Percentiles rank a stretch among this genome's conserved stretches.
These are phyloP conservation scores for Nothoprocta perdicaria DNA, from an alignment of 2,113 vertebrate genomes.

Conservation along the genomic window DNA sequence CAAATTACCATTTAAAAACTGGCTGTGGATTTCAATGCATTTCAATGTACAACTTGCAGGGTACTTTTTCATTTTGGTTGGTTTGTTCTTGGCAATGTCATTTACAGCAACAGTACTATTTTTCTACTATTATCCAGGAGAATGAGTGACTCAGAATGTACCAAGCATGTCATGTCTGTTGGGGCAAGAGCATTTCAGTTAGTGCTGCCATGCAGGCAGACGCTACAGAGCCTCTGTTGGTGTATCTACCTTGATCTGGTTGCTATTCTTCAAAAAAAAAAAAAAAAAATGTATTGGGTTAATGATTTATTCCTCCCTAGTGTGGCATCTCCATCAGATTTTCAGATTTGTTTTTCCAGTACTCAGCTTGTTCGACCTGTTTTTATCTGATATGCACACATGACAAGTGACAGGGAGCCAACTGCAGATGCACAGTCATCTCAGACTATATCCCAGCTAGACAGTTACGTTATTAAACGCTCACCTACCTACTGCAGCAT, in stretches of 20 bases:
- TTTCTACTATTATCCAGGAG: background rate
- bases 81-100: background rate
- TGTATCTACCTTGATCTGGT: background rate
- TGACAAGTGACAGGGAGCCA: background rate
- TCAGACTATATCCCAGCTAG: background rate
- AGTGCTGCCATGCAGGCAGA: background rate
- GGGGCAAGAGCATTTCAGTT: background rate
- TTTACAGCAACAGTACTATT: background rate
- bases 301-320: background rate
- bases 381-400: background rate
- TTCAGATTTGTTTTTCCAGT: background rate
- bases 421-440: background rate
- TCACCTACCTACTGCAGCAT: background rate
- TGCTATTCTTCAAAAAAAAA: background rate
- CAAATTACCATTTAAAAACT: background rate
- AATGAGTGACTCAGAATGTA: background rate
- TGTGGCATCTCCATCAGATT: background rate
- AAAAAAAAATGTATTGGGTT: background rate
- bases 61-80: too few species aligned
- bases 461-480: background rate
- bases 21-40: background rate
- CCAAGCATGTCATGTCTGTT: background rate
- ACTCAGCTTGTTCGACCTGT: background rate
- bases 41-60: background rate
- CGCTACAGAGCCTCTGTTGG: background rate